phyloP scores from a whole-genome alignment of 2,797 vertebrate genomes.

The Falco biarmicus region DNA sequence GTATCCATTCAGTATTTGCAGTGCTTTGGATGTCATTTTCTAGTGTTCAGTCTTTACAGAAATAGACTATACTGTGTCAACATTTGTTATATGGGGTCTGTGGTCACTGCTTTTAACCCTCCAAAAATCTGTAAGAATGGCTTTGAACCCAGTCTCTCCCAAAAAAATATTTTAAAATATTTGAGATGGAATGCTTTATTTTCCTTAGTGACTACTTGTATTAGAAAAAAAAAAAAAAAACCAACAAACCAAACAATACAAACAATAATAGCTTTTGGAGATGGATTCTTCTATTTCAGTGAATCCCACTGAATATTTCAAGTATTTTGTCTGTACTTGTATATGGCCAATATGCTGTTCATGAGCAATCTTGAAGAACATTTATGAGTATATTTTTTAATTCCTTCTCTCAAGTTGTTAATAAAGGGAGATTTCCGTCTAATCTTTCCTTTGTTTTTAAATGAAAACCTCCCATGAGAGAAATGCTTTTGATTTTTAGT shows the following conservation, averaged over 20 bases:
- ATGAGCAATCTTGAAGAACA: neutral
- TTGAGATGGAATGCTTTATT: neutral
- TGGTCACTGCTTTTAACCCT: neutral
- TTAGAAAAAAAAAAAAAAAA: neutral
- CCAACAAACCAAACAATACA: no score
- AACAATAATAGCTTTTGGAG: neutral
- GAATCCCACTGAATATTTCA: neutral
- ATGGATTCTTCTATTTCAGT: neutral
- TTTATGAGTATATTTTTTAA: neutral
- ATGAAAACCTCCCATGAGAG: neutral
- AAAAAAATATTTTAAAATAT: rapidly evolving
- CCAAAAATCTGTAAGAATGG: neutral
- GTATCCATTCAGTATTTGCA: neutral
- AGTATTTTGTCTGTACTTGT: neutral
- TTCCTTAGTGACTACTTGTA: neutral
- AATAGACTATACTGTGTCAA: neutral
- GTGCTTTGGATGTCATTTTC: neutral
- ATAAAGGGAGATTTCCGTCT: neutral
- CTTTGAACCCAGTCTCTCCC: neutral
- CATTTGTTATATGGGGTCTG: neutral
- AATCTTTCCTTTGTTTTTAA: neutral
- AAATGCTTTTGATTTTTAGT: neutral
- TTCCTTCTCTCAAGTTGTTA: neutral
- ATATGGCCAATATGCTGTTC: neutral
- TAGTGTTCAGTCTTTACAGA: neutral